A percentile compares a stretch with the other conserved stretches of the same genome.
These are phyloP conservation scores for Listrodromus nycthemerus DNA, from an alignment of 2,888 invertebrate genomes.

Conservation along the genomic window DNA sequence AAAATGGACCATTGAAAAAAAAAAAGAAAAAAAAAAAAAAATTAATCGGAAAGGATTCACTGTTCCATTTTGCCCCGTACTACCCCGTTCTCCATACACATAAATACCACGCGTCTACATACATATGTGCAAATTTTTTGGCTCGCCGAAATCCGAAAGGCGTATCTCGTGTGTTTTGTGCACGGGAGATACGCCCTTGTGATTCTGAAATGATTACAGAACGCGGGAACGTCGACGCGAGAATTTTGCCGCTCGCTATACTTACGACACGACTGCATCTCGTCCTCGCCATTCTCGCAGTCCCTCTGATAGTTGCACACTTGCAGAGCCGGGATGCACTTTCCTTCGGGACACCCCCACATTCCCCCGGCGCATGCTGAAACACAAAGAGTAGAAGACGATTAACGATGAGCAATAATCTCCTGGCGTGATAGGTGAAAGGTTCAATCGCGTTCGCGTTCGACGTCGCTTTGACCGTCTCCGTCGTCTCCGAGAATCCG, in stretches of 20 bases:
- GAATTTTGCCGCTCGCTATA: slow-evolving; percentile 78
- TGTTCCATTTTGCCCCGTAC: too few relatives aligned
- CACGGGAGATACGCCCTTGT: too few relatives aligned
- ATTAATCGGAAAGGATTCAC: too few relatives aligned
- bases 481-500: background rate
- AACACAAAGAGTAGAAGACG: slow-evolving; percentile 45
- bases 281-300: slow-evolving; percentile 96
- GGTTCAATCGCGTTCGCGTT: slow-evolving; percentile 77
- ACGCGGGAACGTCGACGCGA: background rate
- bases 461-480: slow-evolving; percentile 18
- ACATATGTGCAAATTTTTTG: too few relatives aligned
- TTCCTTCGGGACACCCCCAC: slow-evolving; percentile 94
- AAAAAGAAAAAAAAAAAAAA: too few relatives aligned
- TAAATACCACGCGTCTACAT: background rate
- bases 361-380: slow-evolving; percentile 89
- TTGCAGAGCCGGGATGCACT: slow-evolving; percentile 93
- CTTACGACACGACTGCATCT: slow-evolving; percentile 96
- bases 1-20: too few relatives aligned
- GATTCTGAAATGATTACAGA: too few relatives aligned
- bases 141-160: too few relatives aligned
- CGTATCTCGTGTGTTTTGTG: too few relatives aligned
- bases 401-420: slow-evolving; percentile 74
- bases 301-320: slow-evolving; percentile 98
- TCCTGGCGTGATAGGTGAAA: slow-evolving; percentile 82
- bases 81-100: background rate